phyloP scores from a whole-genome alignment of 1,140 invertebrate genomes.

The Drosophila kepulauana region DNA sequence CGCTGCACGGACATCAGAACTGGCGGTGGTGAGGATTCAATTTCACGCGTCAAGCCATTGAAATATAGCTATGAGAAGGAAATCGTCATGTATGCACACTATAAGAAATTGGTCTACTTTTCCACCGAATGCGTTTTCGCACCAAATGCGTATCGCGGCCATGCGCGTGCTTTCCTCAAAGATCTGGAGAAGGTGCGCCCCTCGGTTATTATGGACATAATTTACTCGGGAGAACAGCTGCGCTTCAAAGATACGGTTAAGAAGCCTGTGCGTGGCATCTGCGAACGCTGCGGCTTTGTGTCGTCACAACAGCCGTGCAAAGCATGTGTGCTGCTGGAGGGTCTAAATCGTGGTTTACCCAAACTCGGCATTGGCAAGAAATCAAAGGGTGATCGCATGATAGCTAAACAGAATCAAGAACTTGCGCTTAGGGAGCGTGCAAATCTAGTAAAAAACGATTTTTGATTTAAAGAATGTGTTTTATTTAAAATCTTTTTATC shows the following conservation, averaged over 20 bases:
- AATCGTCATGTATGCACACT: constrained; percentile 99
- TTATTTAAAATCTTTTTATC: background rate
- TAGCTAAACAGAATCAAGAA: constrained; percentile 85
- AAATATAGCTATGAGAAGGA: constrained; percentile 99
- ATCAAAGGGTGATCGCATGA: constrained; percentile 90
- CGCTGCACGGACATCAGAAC: constrained; percentile 96
- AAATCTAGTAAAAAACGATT: constrained; percentile 85
- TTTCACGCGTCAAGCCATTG: constrained; percentile 98
- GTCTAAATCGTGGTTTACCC: constrained; percentile 96
- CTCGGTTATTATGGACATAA: constrained; percentile 98
- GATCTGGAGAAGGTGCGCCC: constrained; percentile 98
- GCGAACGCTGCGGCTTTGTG: constrained; percentile 96
- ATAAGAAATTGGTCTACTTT: constrained; percentile 99
- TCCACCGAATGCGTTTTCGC: constrained; percentile 99
- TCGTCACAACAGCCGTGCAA: constrained; percentile 98
- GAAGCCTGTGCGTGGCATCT: constrained; percentile 92
- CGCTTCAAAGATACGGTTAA: constrained; percentile 92
- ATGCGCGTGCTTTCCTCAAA: constrained; percentile 96
- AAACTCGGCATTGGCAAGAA: constrained; percentile 94
- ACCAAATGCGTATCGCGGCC: constrained; percentile 98
- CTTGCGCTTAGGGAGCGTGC: constrained; percentile 73
- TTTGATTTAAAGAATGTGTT: constrained; percentile 51
- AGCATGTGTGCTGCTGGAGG: constrained; percentile 97
- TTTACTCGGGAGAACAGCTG: constrained; percentile 97
- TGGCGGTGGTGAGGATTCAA: constrained; percentile 93